These are phyloP conservation scores for Clupea harengus DNA, from an alignment of 2,113 vertebrate species.

Conservation along the genomic window DNA sequence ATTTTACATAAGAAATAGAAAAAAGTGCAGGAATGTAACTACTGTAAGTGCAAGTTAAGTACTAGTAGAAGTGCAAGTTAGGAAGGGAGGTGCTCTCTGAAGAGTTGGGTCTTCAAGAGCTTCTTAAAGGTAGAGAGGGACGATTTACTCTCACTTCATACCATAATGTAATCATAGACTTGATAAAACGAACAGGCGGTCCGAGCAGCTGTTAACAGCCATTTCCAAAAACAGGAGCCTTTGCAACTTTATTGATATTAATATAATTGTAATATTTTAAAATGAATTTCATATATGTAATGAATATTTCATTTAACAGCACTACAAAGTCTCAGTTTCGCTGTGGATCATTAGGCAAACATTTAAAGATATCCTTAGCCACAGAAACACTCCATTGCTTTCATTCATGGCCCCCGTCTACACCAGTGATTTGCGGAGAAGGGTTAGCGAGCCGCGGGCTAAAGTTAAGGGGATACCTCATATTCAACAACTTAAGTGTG, in stretches of 20 bases:
- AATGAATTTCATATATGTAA: neutral
- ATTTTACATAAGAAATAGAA: too few relatives aligned
- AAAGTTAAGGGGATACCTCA: neutral
- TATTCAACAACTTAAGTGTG: neutral
- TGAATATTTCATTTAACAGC: neutral
- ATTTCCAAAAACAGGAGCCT: neutral
- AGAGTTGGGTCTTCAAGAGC: too few relatives aligned
- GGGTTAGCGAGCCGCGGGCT: neutral
- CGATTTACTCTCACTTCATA: too few relatives aligned
- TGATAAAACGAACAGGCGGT: neutral
- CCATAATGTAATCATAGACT: too few relatives aligned
- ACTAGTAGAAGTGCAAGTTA: too few relatives aligned
- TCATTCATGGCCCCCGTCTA: neutral
- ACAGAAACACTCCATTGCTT: neutral
- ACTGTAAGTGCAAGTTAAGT: too few relatives aligned
- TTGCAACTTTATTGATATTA: neutral
- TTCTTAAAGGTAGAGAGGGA: too few relatives aligned
- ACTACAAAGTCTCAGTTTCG: neutral
- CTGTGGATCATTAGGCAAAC: neutral
- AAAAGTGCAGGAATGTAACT: too few relatives aligned
- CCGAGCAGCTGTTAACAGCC: neutral
- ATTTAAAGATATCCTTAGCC: neutral
- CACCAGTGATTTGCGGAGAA: neutral
- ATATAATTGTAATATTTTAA: too few relatives aligned
- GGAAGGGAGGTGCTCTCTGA: too few relatives aligned